Evolutionary conservation across 2,888 invertebrate genomes (phyloP), one percentile per base, ranked within the genome.

Genomic region (Brachylomia viminalis): DNA sequence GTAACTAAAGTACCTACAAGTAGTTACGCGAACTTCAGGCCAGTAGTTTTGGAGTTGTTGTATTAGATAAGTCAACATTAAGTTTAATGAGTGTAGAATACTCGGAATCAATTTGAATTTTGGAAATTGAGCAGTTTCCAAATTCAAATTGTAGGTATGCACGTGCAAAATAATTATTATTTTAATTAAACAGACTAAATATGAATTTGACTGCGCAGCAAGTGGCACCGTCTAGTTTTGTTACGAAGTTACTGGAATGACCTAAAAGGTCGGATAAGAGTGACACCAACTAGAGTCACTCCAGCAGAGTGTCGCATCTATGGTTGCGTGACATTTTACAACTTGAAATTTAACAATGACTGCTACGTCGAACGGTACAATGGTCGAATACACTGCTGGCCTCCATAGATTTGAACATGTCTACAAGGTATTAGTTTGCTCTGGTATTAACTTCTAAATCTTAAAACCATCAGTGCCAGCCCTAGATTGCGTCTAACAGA

Each of bases 401-500:
- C 11, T n/a, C 8, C 42, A 42, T 54, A 52, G 52, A 52, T 7
- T n/a, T n/a, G 13, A 27, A 56, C 6, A 7, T 56, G 13, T 27
- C n/a, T 15, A 2, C 13, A 13, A 56, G 7, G 7, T n/a, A 42
- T 42, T 42, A 10, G 27, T 56, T 56, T 54, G 49, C 8, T 20
- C 52, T 52, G 23, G 47, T 15, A 47, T 13, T n/a, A 11, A 8
- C 23, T 30, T 67, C 17, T 33, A 20, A 69, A 15, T 20, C 30
- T 4, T 20, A 45, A 68, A 45, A 11, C n/a, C 23, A 5, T 38
- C 2, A 38, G 77, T 76, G 77, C 13, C 66, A 88, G 52, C 85
- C 86, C 86, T 90, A 79, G 73, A 78, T 65, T 47, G 42, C 59
- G 72, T 84, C 82, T 83, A 88, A 85, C 90, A 91, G 87, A 88